Base-by-base conservation (phyloP, 2,888 invertebrate species). In the Synanthedon myopaeformis region DNA sequence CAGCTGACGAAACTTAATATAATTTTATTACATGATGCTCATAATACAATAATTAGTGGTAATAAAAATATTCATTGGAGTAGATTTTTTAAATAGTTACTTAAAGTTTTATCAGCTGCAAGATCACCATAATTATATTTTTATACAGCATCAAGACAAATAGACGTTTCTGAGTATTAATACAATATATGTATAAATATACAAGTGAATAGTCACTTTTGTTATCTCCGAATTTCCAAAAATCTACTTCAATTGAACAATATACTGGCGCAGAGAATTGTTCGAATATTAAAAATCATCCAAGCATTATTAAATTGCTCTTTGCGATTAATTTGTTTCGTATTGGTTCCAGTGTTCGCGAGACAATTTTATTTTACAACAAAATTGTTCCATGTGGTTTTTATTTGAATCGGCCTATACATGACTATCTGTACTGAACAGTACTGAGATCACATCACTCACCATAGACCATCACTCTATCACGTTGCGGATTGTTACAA, bases 201-300 rank as follows among this genome's bases (percentile, higher is more conserved):
- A 49, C 17, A 49, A 49, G 14, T 49, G 49, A 49, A 19, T 17
- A 45, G 6, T 49, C 12, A 49, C 14, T 8, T 17, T 17, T 10
- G 23, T 49, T 6, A 17, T 19, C 2, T 49, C 23, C 6, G 17
- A 14, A 6, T 13, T 45, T 61, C 67, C 73, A 61, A 74, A 77
- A 79, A 79, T 73, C 70, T 70, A 65, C 70, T 56, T 61, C 67
- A 66, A 74, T 74, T 72, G 76, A 72, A 78, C 78, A 79, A 79
- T 77, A 72, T 75, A 70, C 72, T 63, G 70, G 61, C 56, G 67
- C 65, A 63, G 71, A 68, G 75, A 72, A 79, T 79, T 73, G 78
- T 75, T 70, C 74, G 80, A 80, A 83, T 83, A 84, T 84, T 83
- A 83, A 83, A 84, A 84, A 79, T 79, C 82, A 79, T 76, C 79